A percentile compares a stretch with the other conserved stretches of the same genome.
These are phyloP conservation scores for Drosophila oshimai DNA, from an alignment of 1,140 invertebrate genomes.

Conservation along the genomic window DNA sequence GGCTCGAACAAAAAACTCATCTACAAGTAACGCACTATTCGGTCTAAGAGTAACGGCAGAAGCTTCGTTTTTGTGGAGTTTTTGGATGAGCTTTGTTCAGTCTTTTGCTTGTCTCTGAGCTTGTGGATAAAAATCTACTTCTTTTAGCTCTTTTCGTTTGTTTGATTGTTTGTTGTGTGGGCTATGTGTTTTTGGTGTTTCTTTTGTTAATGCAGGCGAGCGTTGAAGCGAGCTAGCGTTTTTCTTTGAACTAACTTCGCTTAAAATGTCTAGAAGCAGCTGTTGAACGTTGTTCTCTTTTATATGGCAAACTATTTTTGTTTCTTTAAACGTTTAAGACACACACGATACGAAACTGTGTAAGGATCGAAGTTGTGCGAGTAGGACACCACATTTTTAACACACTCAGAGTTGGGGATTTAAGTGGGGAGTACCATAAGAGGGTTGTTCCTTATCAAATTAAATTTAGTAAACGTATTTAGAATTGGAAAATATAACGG, in stretches of 20 bases:
- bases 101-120: slow-evolving; percentile 30
- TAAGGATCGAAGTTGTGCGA: slow-evolving; percentile 56
- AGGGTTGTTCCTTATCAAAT: slow-evolving; percentile 19
- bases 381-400: slow-evolving; percentile 58
- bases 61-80: slow-evolving; percentile 50
- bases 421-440: slow-evolving; percentile 17
- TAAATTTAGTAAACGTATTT: background rate
- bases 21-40: slow-evolving; percentile 74
- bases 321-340: slow-evolving; percentile 5
- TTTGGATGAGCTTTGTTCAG: slow-evolving; percentile 4
- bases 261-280: slow-evolving; percentile 43
- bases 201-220: slow-evolving; percentile 39
- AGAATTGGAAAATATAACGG: slow-evolving; percentile 25
- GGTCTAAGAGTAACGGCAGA: slow-evolving; percentile 70
- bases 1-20: slow-evolving; percentile 72
- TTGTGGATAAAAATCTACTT: background rate
- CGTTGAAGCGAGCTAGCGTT: slow-evolving; percentile 39
- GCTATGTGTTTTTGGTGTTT: slow-evolving; percentile 7
- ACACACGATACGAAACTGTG: slow-evolving; percentile 45
- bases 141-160: background rate
- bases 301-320: background rate
- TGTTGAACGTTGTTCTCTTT: slow-evolving; percentile 12
- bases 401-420: slow-evolving; percentile 51
- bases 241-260: slow-evolving; percentile 39
- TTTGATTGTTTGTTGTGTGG: slow-evolving; percentile 37